Base-by-base conservation (phyloP, 2,113 vertebrate species). In the Poeciliopsis retropinna region DNA sequence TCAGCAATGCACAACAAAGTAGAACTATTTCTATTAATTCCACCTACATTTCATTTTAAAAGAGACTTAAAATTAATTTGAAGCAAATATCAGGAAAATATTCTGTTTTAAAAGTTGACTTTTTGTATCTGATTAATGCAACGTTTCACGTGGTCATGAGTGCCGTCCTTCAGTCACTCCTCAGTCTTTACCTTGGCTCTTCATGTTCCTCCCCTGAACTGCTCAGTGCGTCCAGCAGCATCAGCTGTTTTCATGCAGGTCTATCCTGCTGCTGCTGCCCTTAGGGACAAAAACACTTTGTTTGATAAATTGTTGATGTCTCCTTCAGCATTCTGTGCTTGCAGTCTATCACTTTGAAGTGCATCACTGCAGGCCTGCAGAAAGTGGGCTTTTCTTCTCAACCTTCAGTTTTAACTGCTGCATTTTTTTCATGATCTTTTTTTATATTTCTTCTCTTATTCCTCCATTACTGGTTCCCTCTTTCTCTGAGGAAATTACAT, bases 401-500 rank as follows among this genome's bases (percentile, higher is more conserved):
- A 64, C 74, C 60, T 76, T 72, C 79, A 41, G 78, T 86, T 89
- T 82, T 27, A 78, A 73, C 54, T 60, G 17, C 17, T 2, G 51
- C 37, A 57, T 85, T 78, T 77, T 75, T 85, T 76, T 75, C 73
- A 51, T 71, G 28, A 80, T 41, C 19, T 67, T 10, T 62, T 39
- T 73, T 69, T 44, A 71, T 74, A 75, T 88, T 81, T 22, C 78
- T 76, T 68, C 63, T 47, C 76, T 28, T 81, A 47, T 62, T 75
- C 84, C 68, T 84, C 64, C 15, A 78, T 79, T 69, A 83, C 66
- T 78, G 34, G n/a, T 30, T 64, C 29, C 80, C 47, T 82, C 64
- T 75, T 85, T 87, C 85, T 87, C 81, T 60, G 69, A 86, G 90
- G 85, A 85, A 86, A 90, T 93, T 92, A 87, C 85, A 82, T 93